Evolutionary conservation across 2,113 vertebrate genomes (phyloP).

Genomic region (Clupea harengus): DNA sequence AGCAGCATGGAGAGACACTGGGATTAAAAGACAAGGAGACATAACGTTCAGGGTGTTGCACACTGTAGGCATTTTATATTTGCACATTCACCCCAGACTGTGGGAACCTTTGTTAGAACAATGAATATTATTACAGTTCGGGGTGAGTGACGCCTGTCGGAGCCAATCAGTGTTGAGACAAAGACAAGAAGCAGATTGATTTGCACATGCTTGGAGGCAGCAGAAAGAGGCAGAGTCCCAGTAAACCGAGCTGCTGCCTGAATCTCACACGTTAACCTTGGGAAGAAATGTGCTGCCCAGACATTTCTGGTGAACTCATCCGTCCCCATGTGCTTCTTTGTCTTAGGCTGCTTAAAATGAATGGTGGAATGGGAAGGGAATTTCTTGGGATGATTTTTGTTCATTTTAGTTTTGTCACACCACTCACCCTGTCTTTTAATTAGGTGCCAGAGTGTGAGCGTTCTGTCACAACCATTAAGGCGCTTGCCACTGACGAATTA

Average conservation of each 20-base stretch:
- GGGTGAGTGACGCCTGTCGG: background rate
- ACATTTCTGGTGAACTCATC: background rate
- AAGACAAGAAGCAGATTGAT: background rate
- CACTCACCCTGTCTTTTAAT: background rate
- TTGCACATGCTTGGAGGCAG: background rate
- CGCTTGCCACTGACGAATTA: background rate
- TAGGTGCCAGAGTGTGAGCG: background rate
- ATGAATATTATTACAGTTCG: background rate
- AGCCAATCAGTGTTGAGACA: background rate
- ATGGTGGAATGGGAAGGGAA: background rate
- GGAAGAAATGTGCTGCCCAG: background rate
- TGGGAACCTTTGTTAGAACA: background rate
- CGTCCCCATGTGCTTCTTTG: background rate
- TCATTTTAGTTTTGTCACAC: background rate
- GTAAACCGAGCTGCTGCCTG: background rate
- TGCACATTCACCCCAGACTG: background rate
- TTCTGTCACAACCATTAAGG: background rate
- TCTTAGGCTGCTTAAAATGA: background rate
- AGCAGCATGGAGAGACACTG: conserved; percentile 9
- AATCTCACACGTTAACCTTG: background rate
- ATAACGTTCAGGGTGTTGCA: background rate
- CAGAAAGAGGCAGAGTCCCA: background rate
- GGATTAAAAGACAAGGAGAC: background rate
- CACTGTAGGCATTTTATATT: background rate
- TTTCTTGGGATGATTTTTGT: background rate